Evolutionary conservation across 2,797 vertebrate species (phyloP).

Genomic region (Glyptemys insculpta): DNA sequence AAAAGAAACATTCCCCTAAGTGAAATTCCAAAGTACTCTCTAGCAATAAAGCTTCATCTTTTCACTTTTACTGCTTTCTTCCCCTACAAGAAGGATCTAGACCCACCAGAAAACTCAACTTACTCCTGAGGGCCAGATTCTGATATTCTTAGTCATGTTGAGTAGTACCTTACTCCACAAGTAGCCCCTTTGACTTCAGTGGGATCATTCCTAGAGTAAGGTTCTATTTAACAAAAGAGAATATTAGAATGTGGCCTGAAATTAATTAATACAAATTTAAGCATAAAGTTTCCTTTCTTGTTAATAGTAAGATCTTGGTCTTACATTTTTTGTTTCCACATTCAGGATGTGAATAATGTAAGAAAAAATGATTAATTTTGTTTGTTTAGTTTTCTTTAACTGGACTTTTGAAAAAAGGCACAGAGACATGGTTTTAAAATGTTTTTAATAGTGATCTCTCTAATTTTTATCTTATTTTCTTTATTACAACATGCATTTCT

Average conservation of each 20-base stretch:
- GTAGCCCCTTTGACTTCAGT: constrained; percentile 1
- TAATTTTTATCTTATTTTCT: neutral
- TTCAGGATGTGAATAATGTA: neutral
- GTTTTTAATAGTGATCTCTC: neutral
- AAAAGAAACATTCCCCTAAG: neutral
- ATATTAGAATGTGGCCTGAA: neutral
- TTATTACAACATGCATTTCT: neutral
- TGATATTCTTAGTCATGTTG: neutral
- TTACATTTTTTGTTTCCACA: neutral
- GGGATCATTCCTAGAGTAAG: neutral
- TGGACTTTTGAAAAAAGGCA: neutral
- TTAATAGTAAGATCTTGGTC: neutral
- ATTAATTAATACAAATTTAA: constrained; percentile 6
- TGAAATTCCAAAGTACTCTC: neutral
- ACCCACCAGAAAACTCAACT: neutral
- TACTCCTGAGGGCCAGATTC: neutral
- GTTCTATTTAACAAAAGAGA: neutral
- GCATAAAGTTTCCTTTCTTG: neutral
- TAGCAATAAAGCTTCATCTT: neutral
- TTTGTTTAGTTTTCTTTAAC: neutral
- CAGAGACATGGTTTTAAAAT: neutral
- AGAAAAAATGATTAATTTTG: neutral
- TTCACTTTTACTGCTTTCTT: neutral
- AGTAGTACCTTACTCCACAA: neutral
- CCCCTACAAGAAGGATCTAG: neutral